Conservation (phyloP, 2,888 invertebrate genomes). For the Sussaba pulchella region DNA sequence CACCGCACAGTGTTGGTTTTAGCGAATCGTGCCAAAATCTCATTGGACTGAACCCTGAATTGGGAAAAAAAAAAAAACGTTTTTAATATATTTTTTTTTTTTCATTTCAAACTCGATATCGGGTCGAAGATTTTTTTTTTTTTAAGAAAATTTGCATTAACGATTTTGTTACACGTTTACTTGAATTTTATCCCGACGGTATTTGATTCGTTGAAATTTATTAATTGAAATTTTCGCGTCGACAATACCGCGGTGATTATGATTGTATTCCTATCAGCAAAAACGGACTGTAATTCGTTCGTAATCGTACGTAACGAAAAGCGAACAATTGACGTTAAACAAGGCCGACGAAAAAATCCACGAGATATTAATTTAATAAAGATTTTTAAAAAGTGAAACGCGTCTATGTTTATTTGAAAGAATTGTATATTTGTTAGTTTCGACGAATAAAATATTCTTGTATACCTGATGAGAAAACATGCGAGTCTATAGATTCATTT, state of each 20-base stretch:
- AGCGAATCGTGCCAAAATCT: constrained; percentile 82
- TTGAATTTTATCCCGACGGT: constrained; percentile 32
- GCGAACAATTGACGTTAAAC: not conserved
- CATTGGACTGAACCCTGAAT: constrained; percentile 53
- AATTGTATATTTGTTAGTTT: constrained; percentile 84
- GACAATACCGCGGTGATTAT: constrained; percentile 74
- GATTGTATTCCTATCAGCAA: constrained; percentile 35
- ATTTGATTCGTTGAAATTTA: constrained; percentile 50
- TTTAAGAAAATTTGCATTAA: constrained; percentile 7
- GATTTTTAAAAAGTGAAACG: constrained; percentile 54
- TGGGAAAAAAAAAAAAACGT: not conserved
- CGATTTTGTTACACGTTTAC: constrained; percentile 25
- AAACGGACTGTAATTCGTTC: constrained; percentile 25
- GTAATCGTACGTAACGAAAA: constrained; percentile 36
- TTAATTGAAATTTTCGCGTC: constrained; percentile 69
- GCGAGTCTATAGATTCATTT: no score
- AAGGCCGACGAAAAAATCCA: constrained; percentile 28
- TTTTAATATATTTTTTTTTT: not conserved
- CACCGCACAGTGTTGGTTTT: constrained; percentile 72
- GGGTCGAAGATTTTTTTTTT: not conserved
- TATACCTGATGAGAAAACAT: constrained; percentile 78
- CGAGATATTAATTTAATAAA: constrained; percentile 67
- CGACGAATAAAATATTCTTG: constrained; percentile 85
- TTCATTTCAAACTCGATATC: constrained; percentile 5
- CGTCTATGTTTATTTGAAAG: constrained; percentile 80